Percentiles rank a stretch among this genome's conserved stretches.
Evolutionary conservation across 1,140 invertebrate genomes (phyloP).

Genomic region (Meloidogyne floridensis): DNA sequence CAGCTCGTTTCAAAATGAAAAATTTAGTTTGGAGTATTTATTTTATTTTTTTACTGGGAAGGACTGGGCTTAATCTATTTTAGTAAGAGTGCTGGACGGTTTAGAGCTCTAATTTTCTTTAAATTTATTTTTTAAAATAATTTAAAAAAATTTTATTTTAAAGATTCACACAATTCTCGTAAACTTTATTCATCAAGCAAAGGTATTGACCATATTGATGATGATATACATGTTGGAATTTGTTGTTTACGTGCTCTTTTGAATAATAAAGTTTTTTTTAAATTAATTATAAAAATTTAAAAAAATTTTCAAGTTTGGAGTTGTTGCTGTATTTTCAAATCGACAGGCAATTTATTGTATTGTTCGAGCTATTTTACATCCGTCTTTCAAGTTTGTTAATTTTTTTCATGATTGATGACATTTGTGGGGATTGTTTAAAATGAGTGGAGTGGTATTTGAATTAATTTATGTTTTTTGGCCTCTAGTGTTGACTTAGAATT

Average conservation of each 20-base stretch:
- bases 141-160: no score
- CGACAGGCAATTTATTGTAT: constrained; percentile 97
- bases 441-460: no score
- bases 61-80: no score
- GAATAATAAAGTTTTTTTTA: constrained; percentile 88
- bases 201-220: constrained; percentile 75
- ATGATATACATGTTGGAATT: constrained; percentile 98
- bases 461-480: no score
- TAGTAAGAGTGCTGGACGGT: no score
- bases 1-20: no score
- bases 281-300: background rate
- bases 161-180: background rate
- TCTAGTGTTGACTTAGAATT: no score
- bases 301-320: constrained; percentile 22
- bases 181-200: background rate
- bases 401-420: background rate
- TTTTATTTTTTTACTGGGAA: no score
- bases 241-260: constrained; percentile 98
- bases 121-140: background rate
- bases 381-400: constrained; percentile 77
- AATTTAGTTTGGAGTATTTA: no score
- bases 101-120: no score
- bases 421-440: constrained; percentile 52
- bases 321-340: constrained; percentile 83
- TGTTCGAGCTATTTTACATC: constrained; percentile 91